phyloP scores from a whole-genome alignment of 1,140 invertebrate species.

The Danaus melanippus region DNA sequence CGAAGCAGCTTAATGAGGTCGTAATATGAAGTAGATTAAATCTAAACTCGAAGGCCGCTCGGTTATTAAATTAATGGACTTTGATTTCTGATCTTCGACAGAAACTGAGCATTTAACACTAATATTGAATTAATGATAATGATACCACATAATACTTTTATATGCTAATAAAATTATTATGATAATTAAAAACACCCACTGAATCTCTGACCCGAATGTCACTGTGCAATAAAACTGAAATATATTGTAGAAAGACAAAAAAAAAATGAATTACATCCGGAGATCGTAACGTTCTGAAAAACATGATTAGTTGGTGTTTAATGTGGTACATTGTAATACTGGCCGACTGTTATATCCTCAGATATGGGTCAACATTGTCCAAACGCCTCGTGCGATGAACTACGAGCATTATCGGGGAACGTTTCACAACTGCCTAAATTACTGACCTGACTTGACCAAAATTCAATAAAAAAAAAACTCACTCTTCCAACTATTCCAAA shows the following conservation, averaged over 20 bases:
- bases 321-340: slow-evolving; percentile 34
- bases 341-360: slow-evolving; percentile 21
- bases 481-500: slow-evolving; percentile 2
- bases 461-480: slow-evolving; percentile 12
- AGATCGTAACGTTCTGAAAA: neutral
- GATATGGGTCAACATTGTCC: slow-evolving; percentile 64
- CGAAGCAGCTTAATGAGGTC: slow-evolving; percentile 18
- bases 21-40: slow-evolving; percentile 22
- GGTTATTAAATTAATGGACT: no score
- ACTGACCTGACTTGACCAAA: slow-evolving; percentile 22
- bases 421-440: slow-evolving; percentile 39
- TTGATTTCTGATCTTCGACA: neutral
- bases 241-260: neutral
- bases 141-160: no score
- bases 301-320: slow-evolving; percentile 31
- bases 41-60: slow-evolving; percentile 1
- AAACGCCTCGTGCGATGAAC: slow-evolving; percentile 49
- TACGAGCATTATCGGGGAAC: slow-evolving; percentile 30
- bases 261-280: no score
- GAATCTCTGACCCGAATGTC: no score
- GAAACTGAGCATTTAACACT: neutral
- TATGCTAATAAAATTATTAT: no score
- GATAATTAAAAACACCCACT: no score
- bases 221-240: no score
- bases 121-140: no score